These are phyloP conservation scores for Daboia siamensis DNA, from an alignment of 2,113 vertebrate genomes.

Conservation along the genomic window DNA sequence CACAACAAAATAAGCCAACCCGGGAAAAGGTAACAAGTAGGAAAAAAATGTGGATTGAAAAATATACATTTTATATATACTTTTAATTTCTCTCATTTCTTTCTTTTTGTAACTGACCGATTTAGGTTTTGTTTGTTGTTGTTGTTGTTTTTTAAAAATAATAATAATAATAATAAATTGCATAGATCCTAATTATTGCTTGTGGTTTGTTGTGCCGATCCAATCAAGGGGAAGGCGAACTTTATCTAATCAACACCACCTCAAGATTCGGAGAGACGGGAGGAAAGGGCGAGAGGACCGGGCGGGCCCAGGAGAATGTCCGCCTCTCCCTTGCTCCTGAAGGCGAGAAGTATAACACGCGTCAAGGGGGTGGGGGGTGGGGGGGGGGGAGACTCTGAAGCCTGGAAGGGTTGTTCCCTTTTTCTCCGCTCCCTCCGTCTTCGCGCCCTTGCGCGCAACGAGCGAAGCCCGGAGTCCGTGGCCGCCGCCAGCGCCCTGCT, in stretches of 20 bases:
- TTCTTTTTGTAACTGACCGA: constrained; percentile 82
- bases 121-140: constrained; percentile 78
- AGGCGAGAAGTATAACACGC: constrained; percentile 73
- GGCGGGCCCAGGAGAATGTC: background rate
- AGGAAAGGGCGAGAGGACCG: constrained; percentile 54
- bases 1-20: constrained; percentile 91
- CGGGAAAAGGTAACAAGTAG: constrained; percentile 86
- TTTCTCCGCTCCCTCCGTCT: constrained; percentile 20
- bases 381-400: constrained; percentile 63
- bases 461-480: background rate
- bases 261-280: constrained; percentile 47
- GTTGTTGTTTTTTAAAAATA: background rate
- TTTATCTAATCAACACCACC: constrained; percentile 65
- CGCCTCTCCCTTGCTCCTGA: constrained; percentile 67
- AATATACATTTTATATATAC: constrained; percentile 87
- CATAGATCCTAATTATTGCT: constrained; percentile 99
- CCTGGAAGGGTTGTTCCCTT: constrained; percentile 37
- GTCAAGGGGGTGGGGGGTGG: constrained; percentile 58
- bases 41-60: constrained; percentile 92
- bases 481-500: constrained; percentile 15
- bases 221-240: constrained; percentile 73
- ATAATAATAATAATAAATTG: constrained; percentile 70
- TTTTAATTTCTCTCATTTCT: background rate
- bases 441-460: constrained; percentile 55
- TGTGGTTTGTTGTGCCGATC: constrained; percentile 81